Conservation (phyloP, 2,113 vertebrate species). For the Phylloscopus whistleri region DNA sequence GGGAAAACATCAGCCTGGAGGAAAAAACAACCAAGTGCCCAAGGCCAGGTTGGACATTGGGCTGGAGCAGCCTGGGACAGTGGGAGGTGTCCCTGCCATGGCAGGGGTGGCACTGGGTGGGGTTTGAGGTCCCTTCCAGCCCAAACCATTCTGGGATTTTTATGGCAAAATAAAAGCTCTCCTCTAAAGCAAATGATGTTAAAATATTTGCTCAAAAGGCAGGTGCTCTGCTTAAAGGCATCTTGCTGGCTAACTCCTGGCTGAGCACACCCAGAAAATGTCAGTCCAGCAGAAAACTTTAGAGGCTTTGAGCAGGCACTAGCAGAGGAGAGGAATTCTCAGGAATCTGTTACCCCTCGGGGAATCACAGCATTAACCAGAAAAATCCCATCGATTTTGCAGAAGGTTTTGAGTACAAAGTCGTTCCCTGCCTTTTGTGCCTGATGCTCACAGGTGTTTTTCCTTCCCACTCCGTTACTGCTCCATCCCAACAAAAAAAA, state of each 20-base stretch:
- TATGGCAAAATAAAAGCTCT: background rate
- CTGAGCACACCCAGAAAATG: background rate
- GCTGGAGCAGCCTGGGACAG: too few relatives aligned
- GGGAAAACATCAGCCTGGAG: background rate
- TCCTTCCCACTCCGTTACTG: background rate
- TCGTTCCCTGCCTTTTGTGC: background rate
- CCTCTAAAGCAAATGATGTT: background rate
- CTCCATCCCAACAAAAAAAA: background rate
- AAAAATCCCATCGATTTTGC: background rate
- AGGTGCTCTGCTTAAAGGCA: background rate
- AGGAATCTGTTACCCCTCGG: background rate
- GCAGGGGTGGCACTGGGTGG: background rate
- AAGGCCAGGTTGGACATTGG: background rate
- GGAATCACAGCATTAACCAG: background rate
- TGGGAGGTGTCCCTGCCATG: background rate
- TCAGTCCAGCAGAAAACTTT: background rate
- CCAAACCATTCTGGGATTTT: background rate
- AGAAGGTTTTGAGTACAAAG: background rate
- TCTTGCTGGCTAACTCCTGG: background rate
- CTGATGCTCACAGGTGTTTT: background rate
- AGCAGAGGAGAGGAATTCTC: background rate
- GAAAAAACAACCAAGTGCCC: background rate
- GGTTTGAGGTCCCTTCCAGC: rapidly evolving
- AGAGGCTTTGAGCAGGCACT: background rate
- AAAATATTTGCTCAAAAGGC: background rate